Percentiles rank a stretch among this genome's conserved stretches.
phyloP scores from a whole-genome alignment of 2,797 vertebrate genomes.

The Acanthopagrus latus region DNA sequence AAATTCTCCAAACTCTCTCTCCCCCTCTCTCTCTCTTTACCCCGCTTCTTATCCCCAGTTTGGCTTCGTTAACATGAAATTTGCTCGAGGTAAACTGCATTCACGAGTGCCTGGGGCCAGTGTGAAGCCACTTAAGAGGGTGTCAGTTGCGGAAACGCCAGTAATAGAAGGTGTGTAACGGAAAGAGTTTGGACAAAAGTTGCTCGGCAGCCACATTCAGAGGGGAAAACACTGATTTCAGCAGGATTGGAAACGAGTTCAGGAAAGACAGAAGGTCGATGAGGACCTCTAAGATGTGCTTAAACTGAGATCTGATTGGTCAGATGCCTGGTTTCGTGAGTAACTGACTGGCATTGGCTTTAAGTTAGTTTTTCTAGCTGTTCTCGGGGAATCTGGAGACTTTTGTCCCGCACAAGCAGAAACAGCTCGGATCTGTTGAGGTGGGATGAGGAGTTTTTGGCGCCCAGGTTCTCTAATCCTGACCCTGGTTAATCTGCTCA shows the following conservation, averaged over 20 bases:
- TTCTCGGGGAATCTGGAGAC: slow-evolving; percentile 28
- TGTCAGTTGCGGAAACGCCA: slow-evolving; percentile 48
- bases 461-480: slow-evolving; percentile 50
- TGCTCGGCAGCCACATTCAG: slow-evolving; percentile 30
- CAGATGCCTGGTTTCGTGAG: slow-evolving; percentile 4
- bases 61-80: slow-evolving; percentile 42
- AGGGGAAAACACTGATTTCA: slow-evolving; percentile 41
- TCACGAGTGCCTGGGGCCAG: slow-evolving; percentile 30
- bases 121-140: slow-evolving; percentile 50
- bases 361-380: background rate
- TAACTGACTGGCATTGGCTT: no score
- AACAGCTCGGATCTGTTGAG: slow-evolving; percentile 26
- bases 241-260: slow-evolving; percentile 51
- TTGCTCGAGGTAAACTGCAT: slow-evolving; percentile 59
- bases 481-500: slow-evolving; percentile 59
- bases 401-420: background rate
- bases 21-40: slow-evolving; percentile 18
- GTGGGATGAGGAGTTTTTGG: slow-evolving; percentile 39
- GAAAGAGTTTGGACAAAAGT: slow-evolving; percentile 53
- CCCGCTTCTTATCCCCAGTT: slow-evolving; percentile 22
- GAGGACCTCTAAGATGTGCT: slow-evolving; percentile 19
- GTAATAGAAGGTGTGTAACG: slow-evolving; percentile 57
- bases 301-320: slow-evolving; percentile 11
- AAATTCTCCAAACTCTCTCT: slow-evolving; percentile 41
- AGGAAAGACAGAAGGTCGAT: slow-evolving; percentile 36